Conservation (phyloP, 2,113 vertebrate genomes). For the Turnix velox region DNA sequence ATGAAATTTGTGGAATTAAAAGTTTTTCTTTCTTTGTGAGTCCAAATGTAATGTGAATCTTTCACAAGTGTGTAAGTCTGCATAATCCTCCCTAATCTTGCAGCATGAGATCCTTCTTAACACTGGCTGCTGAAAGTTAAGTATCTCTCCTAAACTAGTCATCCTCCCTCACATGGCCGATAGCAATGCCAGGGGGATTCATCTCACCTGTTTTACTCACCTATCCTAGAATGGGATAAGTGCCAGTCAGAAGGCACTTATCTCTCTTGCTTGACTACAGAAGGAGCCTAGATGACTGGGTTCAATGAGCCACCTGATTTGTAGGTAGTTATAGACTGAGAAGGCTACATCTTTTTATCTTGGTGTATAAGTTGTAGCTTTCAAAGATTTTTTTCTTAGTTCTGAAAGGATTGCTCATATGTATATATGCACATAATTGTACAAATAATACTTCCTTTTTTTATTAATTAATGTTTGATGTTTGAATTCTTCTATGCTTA, state of each 20-base stretch:
- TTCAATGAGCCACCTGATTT: not conserved
- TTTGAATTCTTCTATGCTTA: not conserved
- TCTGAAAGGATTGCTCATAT: not conserved
- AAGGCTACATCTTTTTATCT: not conserved
- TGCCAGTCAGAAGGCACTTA: constrained; percentile 22
- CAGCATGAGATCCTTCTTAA: not conserved
- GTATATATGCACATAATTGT: not conserved
- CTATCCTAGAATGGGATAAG: constrained; percentile 44
- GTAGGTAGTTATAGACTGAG: not conserved
- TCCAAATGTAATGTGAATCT: not conserved
- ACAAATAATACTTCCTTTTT: not conserved
- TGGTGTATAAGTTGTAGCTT: not conserved
- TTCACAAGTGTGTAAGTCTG: not conserved
- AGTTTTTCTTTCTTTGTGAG: not conserved
- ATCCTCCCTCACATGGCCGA: not conserved
- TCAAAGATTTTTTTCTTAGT: not conserved
- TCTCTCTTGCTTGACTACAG: constrained; percentile 20
- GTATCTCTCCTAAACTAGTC: not conserved
- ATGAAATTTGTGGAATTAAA: not conserved
- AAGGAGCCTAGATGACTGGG: constrained; percentile 42
- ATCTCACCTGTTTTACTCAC: constrained; percentile 47
- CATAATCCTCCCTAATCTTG: not conserved
- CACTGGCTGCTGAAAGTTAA: not conserved
- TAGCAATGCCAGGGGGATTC: not conserved
- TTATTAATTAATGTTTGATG: not conserved